These are phyloP conservation scores for Trimorus sp. DNA, from an alignment of 2,888 invertebrate genomes.

Conservation along the genomic window DNA sequence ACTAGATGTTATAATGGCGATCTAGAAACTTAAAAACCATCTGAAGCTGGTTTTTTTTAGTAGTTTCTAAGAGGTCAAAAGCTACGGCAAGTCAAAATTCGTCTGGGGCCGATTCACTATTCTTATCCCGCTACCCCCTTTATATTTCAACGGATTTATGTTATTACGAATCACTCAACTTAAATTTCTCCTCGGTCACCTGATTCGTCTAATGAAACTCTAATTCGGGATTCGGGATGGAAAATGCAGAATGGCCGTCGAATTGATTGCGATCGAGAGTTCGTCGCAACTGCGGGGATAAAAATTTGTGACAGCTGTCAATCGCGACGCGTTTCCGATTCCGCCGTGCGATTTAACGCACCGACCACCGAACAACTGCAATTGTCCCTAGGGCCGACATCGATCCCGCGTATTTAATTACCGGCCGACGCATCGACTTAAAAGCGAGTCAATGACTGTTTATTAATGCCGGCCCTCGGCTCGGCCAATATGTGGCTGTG, in stretches of 20 bases:
- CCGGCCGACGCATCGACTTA: constrained; percentile 60
- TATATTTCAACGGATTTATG: too few species aligned
- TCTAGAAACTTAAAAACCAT: too few species aligned
- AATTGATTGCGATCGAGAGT: not conserved
- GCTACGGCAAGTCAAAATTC: too few species aligned
- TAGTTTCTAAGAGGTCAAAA: too few species aligned
- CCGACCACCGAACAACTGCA: constrained; percentile 49
- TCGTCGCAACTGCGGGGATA: not conserved
- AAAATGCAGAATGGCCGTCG: not conserved
- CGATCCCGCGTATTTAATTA: constrained; percentile 60
- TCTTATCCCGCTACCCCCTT: too few species aligned
- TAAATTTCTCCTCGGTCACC: too few species aligned
- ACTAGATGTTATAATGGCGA: too few species aligned
- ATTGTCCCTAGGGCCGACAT: constrained; percentile 53
- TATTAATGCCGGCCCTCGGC: constrained; percentile 58
- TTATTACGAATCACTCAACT: too few species aligned
- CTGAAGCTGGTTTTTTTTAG: too few species aligned
- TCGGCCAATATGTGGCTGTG: constrained; percentile 72
- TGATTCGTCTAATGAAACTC: too few species aligned
- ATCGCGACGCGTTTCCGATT: constrained; percentile 23
- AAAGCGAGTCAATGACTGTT: constrained; percentile 62
- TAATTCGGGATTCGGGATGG: too few species aligned
- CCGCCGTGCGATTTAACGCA: not conserved
- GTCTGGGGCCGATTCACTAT: too few species aligned
- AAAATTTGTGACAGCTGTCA: constrained; percentile 39